These are phyloP conservation scores for Therioaphis trifolii DNA, from an alignment of 2,888 invertebrate species.

Conservation along the genomic window DNA sequence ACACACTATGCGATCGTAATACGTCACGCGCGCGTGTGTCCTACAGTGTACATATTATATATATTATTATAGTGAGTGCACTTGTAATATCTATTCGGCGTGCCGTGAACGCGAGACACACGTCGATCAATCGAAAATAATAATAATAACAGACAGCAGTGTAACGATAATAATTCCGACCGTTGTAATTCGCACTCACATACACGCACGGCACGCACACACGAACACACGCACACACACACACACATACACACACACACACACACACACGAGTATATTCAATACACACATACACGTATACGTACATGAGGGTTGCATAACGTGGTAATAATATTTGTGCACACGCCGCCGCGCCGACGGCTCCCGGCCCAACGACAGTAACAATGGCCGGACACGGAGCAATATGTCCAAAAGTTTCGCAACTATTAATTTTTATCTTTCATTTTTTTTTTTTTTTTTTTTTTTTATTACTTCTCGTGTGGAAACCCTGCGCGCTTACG, in stretches of 20 bases:
- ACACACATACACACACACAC: no score
- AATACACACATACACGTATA: no score
- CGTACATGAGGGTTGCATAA: constrained; percentile 33
- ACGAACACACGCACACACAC: no score
- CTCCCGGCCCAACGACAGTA: neutral
- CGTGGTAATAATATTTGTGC: neutral
- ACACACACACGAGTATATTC: no score
- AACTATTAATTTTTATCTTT: no score
- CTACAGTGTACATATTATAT: no score
- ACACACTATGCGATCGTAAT: no score
- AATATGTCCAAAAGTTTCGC: constrained; percentile 39
- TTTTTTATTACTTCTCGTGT: neutral
- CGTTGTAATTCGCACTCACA: constrained; percentile 11
- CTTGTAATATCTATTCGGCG: neutral
- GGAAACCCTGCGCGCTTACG: neutral
- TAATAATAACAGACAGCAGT: no score
- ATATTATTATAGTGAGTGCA: no score
- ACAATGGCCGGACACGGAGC: constrained; percentile 26
- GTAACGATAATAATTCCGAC: constrained; percentile 34
- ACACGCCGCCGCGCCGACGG: neutral
- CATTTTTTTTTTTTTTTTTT: constrained; percentile 15
- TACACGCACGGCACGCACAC: no score
- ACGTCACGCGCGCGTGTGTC: no score
- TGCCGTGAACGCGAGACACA: neutral
- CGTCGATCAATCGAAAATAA: constrained; percentile 48